These are phyloP conservation scores for Zophobas morio DNA, from an alignment of 1,140 invertebrate genomes.

Conservation along the genomic window DNA sequence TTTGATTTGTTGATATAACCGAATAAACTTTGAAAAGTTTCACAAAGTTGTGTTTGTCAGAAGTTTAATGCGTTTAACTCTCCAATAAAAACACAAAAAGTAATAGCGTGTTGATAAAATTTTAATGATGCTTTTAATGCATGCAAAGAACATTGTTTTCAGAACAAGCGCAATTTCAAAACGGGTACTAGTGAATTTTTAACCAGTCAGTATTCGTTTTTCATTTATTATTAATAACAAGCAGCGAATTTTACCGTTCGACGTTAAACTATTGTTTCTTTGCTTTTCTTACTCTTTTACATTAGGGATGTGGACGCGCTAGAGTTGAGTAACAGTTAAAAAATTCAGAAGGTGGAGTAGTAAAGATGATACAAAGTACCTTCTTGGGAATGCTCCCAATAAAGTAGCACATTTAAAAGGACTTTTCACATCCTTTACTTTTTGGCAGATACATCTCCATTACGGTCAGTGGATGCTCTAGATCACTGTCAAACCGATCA, in stretches of 20 bases:
- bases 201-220: background rate
- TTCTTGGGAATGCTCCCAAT: background rate
- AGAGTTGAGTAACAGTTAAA: background rate
- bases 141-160: no score
- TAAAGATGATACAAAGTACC: conserved; percentile 12
- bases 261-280: background rate
- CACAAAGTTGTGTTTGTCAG: background rate
- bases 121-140: no score
- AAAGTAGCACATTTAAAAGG: conserved; percentile 16
- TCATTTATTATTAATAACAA: conserved; percentile 25
- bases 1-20: background rate
- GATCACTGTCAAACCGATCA: conserved; percentile 32
- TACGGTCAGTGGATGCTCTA: conserved; percentile 18
- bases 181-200: no score
- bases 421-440: conserved; percentile 19
- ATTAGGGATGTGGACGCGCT: no score
- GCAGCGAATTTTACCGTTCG: background rate
- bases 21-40: background rate
- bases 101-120: no score
- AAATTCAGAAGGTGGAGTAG: conserved; percentile 3
- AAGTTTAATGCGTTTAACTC: background rate
- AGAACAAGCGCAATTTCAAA: no score
- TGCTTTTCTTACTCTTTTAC: no score
- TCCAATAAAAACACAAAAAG: no score
- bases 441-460: conserved; percentile 33